phyloP scores from a whole-genome alignment of 2,888 invertebrate species.

The Metopia argyrocephala region DNA sequence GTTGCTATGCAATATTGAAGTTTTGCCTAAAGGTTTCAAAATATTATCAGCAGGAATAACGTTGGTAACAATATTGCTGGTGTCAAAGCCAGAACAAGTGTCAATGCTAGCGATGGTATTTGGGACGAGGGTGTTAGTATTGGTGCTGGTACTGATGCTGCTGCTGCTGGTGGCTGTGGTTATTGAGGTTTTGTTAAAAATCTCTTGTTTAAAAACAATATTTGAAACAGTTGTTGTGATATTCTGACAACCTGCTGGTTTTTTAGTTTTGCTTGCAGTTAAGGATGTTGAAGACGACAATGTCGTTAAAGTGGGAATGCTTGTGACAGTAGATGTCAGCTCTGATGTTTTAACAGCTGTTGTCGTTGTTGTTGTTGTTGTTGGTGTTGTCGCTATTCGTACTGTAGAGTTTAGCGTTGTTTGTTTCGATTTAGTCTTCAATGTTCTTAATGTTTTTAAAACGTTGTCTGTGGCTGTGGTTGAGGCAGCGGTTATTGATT shows the following conservation, averaged over 20 bases:
- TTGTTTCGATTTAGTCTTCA: not conserved
- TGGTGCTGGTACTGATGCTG: not conserved
- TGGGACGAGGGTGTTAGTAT: slow-evolving; percentile 38
- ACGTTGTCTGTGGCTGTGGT: slow-evolving; percentile 41
- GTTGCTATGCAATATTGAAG: slow-evolving; percentile 31
- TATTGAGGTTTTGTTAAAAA: slow-evolving; percentile 46
- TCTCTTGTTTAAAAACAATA: slow-evolving; percentile 57
- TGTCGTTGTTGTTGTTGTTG: slow-evolving; percentile 37
- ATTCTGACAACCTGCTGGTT: slow-evolving; percentile 36
- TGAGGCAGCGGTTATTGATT: slow-evolving; percentile 29
- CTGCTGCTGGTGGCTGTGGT: slow-evolving; percentile 31
- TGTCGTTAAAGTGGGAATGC: slow-evolving; percentile 2
- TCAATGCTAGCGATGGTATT: slow-evolving; percentile 28
- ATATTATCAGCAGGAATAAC: slow-evolving; percentile 35
- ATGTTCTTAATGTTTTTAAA: slow-evolving; percentile 35
- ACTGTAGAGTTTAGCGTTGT: not conserved
- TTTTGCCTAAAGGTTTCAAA: slow-evolving; percentile 37
- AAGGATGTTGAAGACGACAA: slow-evolving; percentile 45
- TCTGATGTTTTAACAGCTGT: slow-evolving; percentile 57
- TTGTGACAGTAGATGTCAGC: slow-evolving; percentile 39
- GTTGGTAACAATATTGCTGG: slow-evolving; percentile 15
- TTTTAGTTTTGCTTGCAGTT: slow-evolving; percentile 24
- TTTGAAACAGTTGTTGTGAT: slow-evolving; percentile 53
- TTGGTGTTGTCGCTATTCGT: slow-evolving; percentile 33
- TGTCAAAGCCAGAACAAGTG: slow-evolving; percentile 40